Evolutionary conservation across 2,888 invertebrate species (phyloP), one percentile per base, ranked within the genome.

Genomic region (Drosophila mayaguana): DNA sequence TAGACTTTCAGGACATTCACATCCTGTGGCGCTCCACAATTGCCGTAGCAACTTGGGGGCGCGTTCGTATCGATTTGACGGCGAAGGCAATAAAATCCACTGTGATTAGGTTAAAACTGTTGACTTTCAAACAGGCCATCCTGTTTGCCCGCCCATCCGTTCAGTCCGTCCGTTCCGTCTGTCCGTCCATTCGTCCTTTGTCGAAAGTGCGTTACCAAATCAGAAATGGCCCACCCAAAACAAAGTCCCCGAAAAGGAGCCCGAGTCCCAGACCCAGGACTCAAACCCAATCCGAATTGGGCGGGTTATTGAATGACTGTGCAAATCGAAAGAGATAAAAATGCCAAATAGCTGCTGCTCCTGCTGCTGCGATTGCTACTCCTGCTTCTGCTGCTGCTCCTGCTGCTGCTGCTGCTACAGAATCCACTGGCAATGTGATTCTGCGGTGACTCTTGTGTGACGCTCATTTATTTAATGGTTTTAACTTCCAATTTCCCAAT

Each of bases 61-160:
- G 36, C 51, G 2, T 62, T 72, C 68, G 61, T 76, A 75, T 81
- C 87, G 84, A 86, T 88, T 86, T 72, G 63, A 72, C 67, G 60
- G 78, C 51, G 74, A 73, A 63, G 50, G 75, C 89, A 90, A 90
- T 86, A 85, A 90, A 88, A 89, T 88, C 89, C 89, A 81, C 83
- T 88, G 80, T 88, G 91, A 88, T 88, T 90, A 90, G 88, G 84
- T 88, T 86, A 86, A 90, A 88, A 90, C 91, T 90, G 91, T 90
- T 88, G 91, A 88, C 88, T 88, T 90, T 90, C 89, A 83, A 88
- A 77, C 80, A 77, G 73, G 67, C 80, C 73, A 73, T 74, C 79
- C 88, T 70, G 75, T 74, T 75, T 78, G 68, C 62, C 63, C 43
- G 40, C 16, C 62, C 55, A 69, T 11, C 28, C 25, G 8, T 46